Base-by-base conservation (phyloP, 2,888 invertebrate genomes). In the Catocala sponsa region DNA sequence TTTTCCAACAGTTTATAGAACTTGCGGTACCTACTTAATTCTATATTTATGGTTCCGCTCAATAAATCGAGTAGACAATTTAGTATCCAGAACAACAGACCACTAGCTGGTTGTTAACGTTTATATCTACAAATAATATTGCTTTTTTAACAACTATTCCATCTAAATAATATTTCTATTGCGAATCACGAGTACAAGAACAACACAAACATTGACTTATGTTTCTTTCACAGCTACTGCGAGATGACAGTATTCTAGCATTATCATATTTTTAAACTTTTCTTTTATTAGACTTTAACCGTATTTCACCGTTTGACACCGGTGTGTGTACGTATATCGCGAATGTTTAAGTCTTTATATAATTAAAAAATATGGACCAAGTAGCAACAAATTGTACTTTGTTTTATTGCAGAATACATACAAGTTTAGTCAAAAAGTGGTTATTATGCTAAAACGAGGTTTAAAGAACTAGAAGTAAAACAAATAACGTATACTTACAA, bases 331-430 rank as follows among this genome's bases (percentile, higher is more conserved):
- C 50, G 52, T 70, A 65, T 62, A 58, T 52, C 2, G 25, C 25
- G 25, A 71, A 55, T 44, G 54, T 15, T 52, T 48, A 70, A 74
- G 74, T 70, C 76, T 69, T 69, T 68, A 59, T 33, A 58, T 55
- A 58, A 59, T 42, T 13, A 46, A 25, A 59, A 9, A 33, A 35
- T 57, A 44, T 58, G 32, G 51, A 51, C 49, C 12, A 44, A 49
- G 13, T 57, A n/a, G 25, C 35, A 50, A 25, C 51, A 15, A 42
- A 6, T 38, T 25, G 49, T 63, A 53, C 33, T 63, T 50, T 52
- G 52, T 6, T 48, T 53, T 43, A 10, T 41, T 57, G 6, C 42
- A 49, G 43, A 49, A 52, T 32, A 48, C 35, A 7, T 38, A 38
- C 1, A 4, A 38, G 35, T 6, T 38, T 2, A 9, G 35, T 38